Base-by-base conservation (phyloP, 2,113 vertebrate genomes). In the Protomyctophum bolini region DNA sequence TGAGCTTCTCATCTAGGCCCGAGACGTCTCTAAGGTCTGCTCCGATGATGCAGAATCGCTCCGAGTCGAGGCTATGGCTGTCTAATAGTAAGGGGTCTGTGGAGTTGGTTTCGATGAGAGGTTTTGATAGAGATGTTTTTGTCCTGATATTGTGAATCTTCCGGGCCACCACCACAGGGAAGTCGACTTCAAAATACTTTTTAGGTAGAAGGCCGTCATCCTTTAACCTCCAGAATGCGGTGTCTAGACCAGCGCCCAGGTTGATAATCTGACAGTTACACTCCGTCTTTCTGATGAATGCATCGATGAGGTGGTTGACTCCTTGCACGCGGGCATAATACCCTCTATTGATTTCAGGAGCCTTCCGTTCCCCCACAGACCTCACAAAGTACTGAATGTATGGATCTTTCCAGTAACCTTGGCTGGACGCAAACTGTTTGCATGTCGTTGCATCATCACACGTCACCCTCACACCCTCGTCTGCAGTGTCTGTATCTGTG, bases 121-220 rank as follows among this genome's bases (percentile, higher is more conserved):
- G 94, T 86, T 96, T 97, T 75, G 93, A 97, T 59, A 99, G 91
- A 10, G 95, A 92, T 12, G 96, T 93, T 83, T 97, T 99, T 71
- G 93, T 94, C 91, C 98, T 98, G 85, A 99, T 98, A 80, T 93
- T 91, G 68, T 98, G 95, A 62, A 99, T 94, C 93, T 99, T 99
- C 82, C 97, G 94, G 6, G 94, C 91, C 68, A 96, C 96, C 79
- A 98, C 96, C 86, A 93, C 92, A n/a, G 97, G 96, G 83, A 99
- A 99, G 86, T 99, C 98, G 29, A 99, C 92, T 92, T 99, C 98
- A 89, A 98, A 99, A 63, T 96, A 98, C 88, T 99, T 99, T 71
- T 66, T 93, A 58, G 98, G 98, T 81, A 99, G 93, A 63, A 96
- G 89, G 81, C 94, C 95, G 91, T 96, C 94, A 92, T 98, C 97